Conservation (phyloP, 2,888 invertebrate species). For the Stenolophus ochropezus region DNA sequence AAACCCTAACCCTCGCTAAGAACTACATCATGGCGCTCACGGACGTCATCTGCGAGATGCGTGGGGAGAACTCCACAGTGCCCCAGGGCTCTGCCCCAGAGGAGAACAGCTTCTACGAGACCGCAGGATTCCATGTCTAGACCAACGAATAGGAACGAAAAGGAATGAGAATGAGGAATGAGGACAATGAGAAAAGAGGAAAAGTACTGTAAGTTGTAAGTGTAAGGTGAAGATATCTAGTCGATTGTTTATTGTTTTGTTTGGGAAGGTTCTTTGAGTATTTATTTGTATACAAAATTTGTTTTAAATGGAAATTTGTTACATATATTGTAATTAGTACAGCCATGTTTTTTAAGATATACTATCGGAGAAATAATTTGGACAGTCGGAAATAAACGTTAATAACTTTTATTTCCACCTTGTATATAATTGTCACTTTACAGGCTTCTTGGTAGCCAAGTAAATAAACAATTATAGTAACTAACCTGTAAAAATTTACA, state of each 20-base stretch:
- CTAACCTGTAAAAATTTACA: too few species aligned
- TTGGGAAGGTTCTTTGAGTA: background rate
- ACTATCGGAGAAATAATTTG: too few species aligned
- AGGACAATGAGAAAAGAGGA: too few species aligned
- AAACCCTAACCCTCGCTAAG: slow-evolving; percentile 90
- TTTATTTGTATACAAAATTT: too few species aligned
- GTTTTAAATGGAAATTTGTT: too few species aligned
- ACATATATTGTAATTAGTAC: too few species aligned
- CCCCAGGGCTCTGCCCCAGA: slow-evolving; percentile 56
- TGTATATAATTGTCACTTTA: too few species aligned
- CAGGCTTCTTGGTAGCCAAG: too few species aligned
- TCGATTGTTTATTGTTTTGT: background rate
- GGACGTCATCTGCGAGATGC: slow-evolving; percentile 88
- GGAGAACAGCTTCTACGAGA: slow-evolving; percentile 60
- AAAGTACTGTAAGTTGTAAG: slow-evolving; percentile 18
- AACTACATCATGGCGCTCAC: slow-evolving; percentile 93
- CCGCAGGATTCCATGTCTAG: slow-evolving; percentile 56
- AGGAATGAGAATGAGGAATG: background rate
- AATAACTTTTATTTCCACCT: too few species aligned
- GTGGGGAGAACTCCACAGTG: slow-evolving; percentile 75
- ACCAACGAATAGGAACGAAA: background rate
- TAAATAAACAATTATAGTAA: too few species aligned
- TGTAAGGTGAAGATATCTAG: slow-evolving; percentile 15
- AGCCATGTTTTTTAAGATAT: too few species aligned
- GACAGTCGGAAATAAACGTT: too few species aligned